Conservation (phyloP, 1,140 invertebrate genomes). For the Leptopilina boulardi region DNA sequence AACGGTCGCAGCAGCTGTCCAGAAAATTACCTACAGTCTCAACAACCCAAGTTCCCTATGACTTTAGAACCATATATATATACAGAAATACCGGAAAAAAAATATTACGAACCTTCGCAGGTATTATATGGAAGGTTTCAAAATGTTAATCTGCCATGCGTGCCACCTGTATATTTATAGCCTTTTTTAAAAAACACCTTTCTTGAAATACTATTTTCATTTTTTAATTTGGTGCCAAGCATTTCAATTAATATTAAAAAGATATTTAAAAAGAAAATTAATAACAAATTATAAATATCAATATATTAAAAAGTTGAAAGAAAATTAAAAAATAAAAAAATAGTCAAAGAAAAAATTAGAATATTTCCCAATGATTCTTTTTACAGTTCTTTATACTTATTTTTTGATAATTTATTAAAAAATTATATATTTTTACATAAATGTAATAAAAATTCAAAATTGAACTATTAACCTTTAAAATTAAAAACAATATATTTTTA, state of each 20-base stretch:
- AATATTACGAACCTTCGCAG: not conserved
- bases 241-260: not conserved
- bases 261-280: too few relatives aligned
- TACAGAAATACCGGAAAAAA: not conserved
- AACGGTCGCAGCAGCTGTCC: slow-evolving; percentile 74
- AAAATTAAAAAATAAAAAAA: too few relatives aligned
- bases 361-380: too few relatives aligned
- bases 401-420: too few relatives aligned
- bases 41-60: slow-evolving; percentile 57
- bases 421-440: too few relatives aligned
- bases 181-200: not conserved
- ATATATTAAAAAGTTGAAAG: too few relatives aligned
- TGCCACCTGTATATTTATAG: slow-evolving; percentile 26
- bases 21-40: slow-evolving; percentile 63
- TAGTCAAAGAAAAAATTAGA: too few relatives aligned
- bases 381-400: too few relatives aligned
- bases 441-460: too few relatives aligned
- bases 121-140: slow-evolving; percentile 5
- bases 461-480: too few relatives aligned
- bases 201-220: not conserved
- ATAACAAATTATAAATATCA: too few relatives aligned
- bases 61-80: slow-evolving; percentile 24
- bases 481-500: too few relatives aligned
- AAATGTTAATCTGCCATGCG: slow-evolving; percentile 45
- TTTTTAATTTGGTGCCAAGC: not conserved